Conservation (phyloP, 2,113 vertebrate species). For the Seriola quinqueradiata region DNA sequence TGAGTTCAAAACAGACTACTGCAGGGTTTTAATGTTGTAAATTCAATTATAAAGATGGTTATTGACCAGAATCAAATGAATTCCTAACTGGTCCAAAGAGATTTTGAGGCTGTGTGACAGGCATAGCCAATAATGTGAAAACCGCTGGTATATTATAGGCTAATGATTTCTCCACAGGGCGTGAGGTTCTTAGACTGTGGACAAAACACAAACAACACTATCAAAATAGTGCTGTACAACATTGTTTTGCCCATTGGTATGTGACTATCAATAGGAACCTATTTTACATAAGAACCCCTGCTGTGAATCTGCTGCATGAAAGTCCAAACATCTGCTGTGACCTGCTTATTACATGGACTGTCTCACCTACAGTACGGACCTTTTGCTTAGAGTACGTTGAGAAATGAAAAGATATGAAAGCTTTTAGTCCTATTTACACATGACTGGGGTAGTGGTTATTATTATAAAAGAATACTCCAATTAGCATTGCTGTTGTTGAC, state of each 20-base stretch:
- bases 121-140: not conserved
- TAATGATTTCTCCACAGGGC: not conserved
- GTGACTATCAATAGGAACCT: not conserved
- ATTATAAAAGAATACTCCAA: not conserved
- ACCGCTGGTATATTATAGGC: not conserved
- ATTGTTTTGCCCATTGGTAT: not conserved
- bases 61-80: not conserved
- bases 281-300: not conserved
- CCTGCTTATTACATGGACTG: too few species aligned
- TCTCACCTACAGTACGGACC: too few species aligned
- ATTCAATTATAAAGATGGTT: not conserved
- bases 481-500: not conserved
- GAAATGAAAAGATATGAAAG: too few species aligned
- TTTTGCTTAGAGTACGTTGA: too few species aligned
- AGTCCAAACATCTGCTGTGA: too few species aligned
- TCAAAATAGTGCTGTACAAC: not conserved
- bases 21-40: not conserved
- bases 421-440: too few species aligned
- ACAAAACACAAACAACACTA: not conserved
- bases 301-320: too few species aligned
- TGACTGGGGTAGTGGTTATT: too few species aligned
- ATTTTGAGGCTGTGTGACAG: not conserved
- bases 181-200: not conserved
- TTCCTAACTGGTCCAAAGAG: not conserved
- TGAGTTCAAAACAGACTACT: not conserved